Percentiles rank a stretch among this genome's conserved stretches.
phyloP scores from a whole-genome alignment of 2,113 vertebrate species.

The Ceyx cyanopectus region DNA sequence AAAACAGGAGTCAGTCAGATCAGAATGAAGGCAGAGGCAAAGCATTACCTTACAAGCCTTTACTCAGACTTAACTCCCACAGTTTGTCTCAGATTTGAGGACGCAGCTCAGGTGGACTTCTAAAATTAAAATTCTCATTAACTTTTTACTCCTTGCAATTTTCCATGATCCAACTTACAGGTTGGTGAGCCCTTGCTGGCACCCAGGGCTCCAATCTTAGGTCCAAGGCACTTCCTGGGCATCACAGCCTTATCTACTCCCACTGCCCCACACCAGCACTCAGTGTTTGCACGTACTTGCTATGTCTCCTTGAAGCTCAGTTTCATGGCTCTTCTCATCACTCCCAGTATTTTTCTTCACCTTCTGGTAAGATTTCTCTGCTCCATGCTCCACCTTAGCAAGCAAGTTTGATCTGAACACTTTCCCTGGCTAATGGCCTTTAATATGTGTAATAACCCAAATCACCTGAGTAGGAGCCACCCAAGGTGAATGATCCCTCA shows the following conservation, averaged over 20 bases:
- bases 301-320: neutral
- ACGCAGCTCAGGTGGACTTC: neutral
- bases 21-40: neutral
- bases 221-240: accelerated
- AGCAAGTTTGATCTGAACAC: neutral
- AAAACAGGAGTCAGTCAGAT: neutral
- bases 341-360: neutral
- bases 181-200: neutral
- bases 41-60: neutral
- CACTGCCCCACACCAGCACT: neutral
- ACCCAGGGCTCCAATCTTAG: neutral
- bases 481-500: neutral
- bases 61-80: neutral
- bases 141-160: neutral
- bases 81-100: neutral
- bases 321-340: neutral
- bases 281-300: neutral
- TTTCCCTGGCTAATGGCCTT: neutral
- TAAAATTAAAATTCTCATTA: neutral
- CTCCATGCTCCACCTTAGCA: neutral
- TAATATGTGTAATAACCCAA: neutral
- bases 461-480: constrained; percentile 9
- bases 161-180: neutral
- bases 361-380: neutral
- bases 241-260: accelerated